These are phyloP conservation scores for Paguma larvata DNA, from an alignment of 2,797 vertebrate species.

Conservation along the genomic window DNA sequence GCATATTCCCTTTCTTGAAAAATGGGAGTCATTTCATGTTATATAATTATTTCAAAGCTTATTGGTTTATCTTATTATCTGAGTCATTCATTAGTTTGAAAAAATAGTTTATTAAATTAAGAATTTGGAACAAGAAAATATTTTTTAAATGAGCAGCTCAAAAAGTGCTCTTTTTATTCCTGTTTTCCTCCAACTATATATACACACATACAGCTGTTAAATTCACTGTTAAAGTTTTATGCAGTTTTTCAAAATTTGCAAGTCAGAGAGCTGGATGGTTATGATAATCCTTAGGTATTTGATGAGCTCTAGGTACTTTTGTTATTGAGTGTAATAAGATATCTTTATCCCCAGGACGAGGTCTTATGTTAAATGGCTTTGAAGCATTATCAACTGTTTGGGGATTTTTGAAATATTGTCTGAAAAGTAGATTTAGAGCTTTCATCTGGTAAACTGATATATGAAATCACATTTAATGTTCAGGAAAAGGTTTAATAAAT, in stretches of 20 bases:
- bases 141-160: not conserved
- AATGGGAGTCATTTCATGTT: not conserved
- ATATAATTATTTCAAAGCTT: not conserved
- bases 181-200: not conserved
- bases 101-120: not conserved
- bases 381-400: conserved; percentile 51
- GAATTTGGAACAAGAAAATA: not conserved
- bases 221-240: conserved; percentile 6
- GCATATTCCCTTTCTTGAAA: not conserved
- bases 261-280: not conserved
- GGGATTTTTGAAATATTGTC: conserved; percentile 56
- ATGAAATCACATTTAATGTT: conserved; percentile 65
- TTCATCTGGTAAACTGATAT: conserved; percentile 62
- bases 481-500: conserved; percentile 59
- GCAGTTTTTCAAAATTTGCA: not conserved
- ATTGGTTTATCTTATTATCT: not conserved
- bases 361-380: conserved; percentile 62
- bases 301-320: not conserved
- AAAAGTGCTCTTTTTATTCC: not conserved
- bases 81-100: not conserved
- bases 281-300: conserved; percentile 51
- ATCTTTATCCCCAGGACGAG: conserved; percentile 54
- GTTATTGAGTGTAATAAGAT: conserved; percentile 50
- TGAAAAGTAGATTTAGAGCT: conserved; percentile 61
- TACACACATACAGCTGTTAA: not conserved